Conservation (phyloP, 2,797 vertebrate species). For the Lerista edwardsae region DNA sequence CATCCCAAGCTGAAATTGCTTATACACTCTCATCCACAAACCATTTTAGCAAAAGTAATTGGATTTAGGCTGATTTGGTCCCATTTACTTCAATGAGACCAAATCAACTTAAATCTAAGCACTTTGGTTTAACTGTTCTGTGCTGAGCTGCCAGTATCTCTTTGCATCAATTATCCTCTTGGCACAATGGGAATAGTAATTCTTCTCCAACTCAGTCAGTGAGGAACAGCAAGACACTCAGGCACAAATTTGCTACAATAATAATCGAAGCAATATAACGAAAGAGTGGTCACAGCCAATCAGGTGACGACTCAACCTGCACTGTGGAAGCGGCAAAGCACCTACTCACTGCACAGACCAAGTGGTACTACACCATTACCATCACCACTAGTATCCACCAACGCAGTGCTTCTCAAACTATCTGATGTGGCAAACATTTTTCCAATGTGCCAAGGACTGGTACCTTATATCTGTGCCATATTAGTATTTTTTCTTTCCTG, state of each 20-base stretch:
- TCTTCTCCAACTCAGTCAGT: background rate
- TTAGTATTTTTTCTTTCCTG: too few species aligned
- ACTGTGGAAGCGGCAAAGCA: background rate
- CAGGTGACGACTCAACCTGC: background rate
- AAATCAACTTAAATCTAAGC: constrained; percentile 1
- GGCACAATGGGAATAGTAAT: background rate
- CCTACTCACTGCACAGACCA: background rate
- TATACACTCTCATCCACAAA: background rate
- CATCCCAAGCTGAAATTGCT: background rate
- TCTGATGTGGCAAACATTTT: too few species aligned
- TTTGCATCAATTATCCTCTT: constrained; percentile 11
- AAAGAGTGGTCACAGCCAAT: background rate
- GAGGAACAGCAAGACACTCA: background rate
- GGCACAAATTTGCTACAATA: background rate
- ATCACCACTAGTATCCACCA: too few species aligned
- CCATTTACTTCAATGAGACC: background rate
- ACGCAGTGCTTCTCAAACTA: too few species aligned
- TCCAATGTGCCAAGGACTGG: too few species aligned
- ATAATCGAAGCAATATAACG: background rate
- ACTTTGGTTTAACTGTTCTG: background rate
- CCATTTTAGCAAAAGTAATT: background rate
- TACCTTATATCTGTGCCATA: background rate
- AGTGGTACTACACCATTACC: background rate
- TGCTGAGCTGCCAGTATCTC: background rate
- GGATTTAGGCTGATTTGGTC: background rate